Percentiles rank a stretch among this genome's conserved stretches.
phyloP scores from a whole-genome alignment of 2,888 invertebrate species.

The Elgonia sp. region DNA sequence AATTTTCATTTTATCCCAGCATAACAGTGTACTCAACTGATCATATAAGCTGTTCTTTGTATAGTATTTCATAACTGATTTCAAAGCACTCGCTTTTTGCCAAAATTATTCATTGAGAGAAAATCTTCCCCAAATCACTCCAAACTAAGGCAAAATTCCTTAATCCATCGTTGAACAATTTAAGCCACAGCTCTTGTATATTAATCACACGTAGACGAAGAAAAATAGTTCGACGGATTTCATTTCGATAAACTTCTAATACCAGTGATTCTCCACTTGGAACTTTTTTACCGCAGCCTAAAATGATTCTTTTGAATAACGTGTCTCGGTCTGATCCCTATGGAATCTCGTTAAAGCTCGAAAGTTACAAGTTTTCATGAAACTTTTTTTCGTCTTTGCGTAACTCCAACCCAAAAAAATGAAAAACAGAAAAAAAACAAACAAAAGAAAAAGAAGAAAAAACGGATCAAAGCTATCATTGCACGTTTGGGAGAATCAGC shows the following conservation, averaged over 20 bases:
- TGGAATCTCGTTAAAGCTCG: conserved; percentile 44
- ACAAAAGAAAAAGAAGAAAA: background rate
- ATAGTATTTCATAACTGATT: too few relatives aligned
- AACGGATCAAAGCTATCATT: conserved; percentile 28
- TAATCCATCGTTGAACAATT: too few relatives aligned
- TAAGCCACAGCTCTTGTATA: background rate
- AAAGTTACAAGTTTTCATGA: conserved; percentile 41
- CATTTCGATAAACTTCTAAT: conserved; percentile 39
- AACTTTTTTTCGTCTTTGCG: conserved; percentile 25
- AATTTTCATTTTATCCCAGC: too few relatives aligned
- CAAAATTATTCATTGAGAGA: too few relatives aligned
- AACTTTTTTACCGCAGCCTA: conserved; percentile 25
- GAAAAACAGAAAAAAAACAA: conserved; percentile 18
- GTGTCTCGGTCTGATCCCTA: conserved; percentile 25
- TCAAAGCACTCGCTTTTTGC: too few relatives aligned
- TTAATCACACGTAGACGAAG: conserved; percentile 15
- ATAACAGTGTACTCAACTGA: too few relatives aligned
- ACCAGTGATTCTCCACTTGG: background rate
- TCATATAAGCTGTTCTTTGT: too few relatives aligned
- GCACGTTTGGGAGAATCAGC: conserved; percentile 19
- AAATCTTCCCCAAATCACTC: too few relatives aligned
- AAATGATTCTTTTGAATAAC: conserved; percentile 12
- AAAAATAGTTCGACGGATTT: conserved; percentile 14
- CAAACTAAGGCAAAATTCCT: too few relatives aligned
- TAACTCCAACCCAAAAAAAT: too few relatives aligned